A percentile compares a stretch with the other conserved stretches of the same genome.
Conservation (phyloP, 2,113 vertebrate species). For the Trematomus loennbergii region DNA sequence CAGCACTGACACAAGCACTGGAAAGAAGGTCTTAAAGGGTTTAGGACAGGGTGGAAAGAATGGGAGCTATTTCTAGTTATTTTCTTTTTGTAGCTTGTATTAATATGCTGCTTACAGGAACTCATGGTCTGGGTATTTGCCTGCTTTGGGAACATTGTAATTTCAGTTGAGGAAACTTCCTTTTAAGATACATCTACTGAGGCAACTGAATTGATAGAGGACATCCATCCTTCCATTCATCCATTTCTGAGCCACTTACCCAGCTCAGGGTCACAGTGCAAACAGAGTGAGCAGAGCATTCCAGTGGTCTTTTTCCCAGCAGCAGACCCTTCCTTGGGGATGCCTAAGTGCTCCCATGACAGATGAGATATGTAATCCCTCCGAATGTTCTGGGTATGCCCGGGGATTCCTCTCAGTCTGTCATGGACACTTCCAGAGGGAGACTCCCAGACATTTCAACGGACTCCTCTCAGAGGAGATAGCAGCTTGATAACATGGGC, state of each 20-base stretch:
- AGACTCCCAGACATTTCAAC: slow-evolving; percentile 42
- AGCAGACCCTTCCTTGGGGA: slow-evolving; percentile 34
- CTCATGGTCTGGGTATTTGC: slow-evolving; percentile 12
- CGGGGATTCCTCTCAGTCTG: slow-evolving; percentile 46
- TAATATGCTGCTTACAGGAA: slow-evolving; percentile 33
- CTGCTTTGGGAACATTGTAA: slow-evolving; percentile 7
- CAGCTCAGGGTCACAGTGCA: slow-evolving; percentile 27
- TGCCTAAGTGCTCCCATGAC: slow-evolving; percentile 40
- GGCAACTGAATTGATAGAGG: slow-evolving; percentile 19
- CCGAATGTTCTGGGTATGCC: slow-evolving; percentile 39
- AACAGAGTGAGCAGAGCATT: slow-evolving; percentile 19
- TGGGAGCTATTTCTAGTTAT: slow-evolving; percentile 35
- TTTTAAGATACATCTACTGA: slow-evolving; percentile 24
- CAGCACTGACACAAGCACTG: slow-evolving; percentile 10
- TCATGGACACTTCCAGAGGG: slow-evolving; percentile 43
- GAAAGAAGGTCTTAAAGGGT: slow-evolving; percentile 7
- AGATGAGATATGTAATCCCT: slow-evolving; percentile 50
- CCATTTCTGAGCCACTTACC: slow-evolving; percentile 28
- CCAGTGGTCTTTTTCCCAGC: slow-evolving; percentile 42
- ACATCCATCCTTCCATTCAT: slow-evolving; percentile 35
- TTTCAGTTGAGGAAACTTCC: slow-evolving; percentile 23
- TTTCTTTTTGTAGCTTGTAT: slow-evolving; percentile 52
- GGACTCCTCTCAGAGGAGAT: slow-evolving; percentile 16
- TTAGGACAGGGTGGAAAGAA: slow-evolving; percentile 6
- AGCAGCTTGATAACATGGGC: background rate